A percentile compares a stretch with the other conserved stretches of the same genome.
Evolutionary conservation across 2,888 invertebrate genomes (phyloP).

Genomic region (Caenorhabditis becei): DNA sequence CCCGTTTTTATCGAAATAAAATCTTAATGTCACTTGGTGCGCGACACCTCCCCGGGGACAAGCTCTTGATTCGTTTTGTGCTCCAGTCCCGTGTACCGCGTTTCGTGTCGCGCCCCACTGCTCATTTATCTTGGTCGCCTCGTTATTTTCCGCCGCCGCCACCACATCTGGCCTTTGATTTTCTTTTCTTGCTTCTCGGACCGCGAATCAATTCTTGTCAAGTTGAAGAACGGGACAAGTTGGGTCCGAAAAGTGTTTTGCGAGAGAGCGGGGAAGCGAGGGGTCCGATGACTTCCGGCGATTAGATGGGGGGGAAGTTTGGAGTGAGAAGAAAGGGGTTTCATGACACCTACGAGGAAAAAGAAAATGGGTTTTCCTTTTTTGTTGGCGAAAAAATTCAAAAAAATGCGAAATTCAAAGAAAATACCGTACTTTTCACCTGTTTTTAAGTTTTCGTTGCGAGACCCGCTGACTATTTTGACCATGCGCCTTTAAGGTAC

Average conservation of each 20-base stretch:
- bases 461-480: no score
- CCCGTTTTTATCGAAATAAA: conserved; percentile 65
- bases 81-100: conserved; percentile 27
- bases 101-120: conserved; percentile 31
- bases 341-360: not conserved
- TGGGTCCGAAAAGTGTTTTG: conserved; percentile 21
- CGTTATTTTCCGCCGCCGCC: conserved; percentile 22
- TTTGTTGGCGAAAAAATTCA: no score
- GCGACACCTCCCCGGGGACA: conserved; percentile 51
- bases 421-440: no score
- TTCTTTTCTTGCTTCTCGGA: conserved; percentile 14
- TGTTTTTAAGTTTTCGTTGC: no score
- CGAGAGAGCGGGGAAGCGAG: conserved; percentile 1
- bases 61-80: conserved; percentile 58
- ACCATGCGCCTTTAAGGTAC: no score
- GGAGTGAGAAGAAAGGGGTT: not conserved
- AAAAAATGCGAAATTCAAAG: no score
- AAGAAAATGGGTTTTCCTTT: no score
- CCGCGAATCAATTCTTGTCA: conserved; percentile 49
- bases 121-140: conserved; percentile 54
- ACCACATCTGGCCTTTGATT: conserved; percentile 29
- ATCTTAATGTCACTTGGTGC: conserved; percentile 62
- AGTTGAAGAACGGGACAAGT: conserved; percentile 42
- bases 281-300: conserved; percentile 11
- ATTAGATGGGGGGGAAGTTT: not conserved